phyloP scores from a whole-genome alignment of 2,888 invertebrate species.

The Boloria euphrosyne region DNA sequence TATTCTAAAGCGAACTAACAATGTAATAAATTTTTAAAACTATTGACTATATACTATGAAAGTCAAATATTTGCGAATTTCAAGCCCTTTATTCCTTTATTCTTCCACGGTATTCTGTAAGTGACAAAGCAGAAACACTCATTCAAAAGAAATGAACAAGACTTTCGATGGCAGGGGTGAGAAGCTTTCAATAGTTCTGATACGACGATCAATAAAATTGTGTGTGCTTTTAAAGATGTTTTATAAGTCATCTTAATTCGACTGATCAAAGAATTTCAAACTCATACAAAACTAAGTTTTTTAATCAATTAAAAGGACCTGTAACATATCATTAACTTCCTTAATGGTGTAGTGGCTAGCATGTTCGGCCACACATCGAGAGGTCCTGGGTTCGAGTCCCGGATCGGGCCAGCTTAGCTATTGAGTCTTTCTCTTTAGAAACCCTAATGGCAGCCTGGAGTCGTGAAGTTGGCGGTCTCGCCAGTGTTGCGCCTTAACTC shows the following conservation, averaged over 20 bases:
- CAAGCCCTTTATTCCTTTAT: slow-evolving; percentile 15
- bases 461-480: too few relatives aligned
- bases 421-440: too few relatives aligned
- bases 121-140: slow-evolving; percentile 51
- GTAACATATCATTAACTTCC: too few relatives aligned
- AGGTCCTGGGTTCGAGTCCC: too few relatives aligned
- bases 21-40: neutral
- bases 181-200: slow-evolving; percentile 44
- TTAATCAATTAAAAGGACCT: too few relatives aligned
- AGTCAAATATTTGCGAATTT: slow-evolving; percentile 10
- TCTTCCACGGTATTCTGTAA: slow-evolving; percentile 37
- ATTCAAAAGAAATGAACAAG: slow-evolving; percentile 55
- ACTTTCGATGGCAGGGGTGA: slow-evolving; percentile 51
- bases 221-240: slow-evolving; percentile 21
- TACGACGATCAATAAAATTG: slow-evolving; percentile 34
- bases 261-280: too few relatives aligned
- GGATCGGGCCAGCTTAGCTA: too few relatives aligned
- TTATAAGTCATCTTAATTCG: neutral
- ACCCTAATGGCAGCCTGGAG: too few relatives aligned
- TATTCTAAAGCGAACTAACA: neutral
- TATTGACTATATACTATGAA: neutral
- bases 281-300: too few relatives aligned
- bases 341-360: too few relatives aligned
- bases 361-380: too few relatives aligned
- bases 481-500: too few relatives aligned